Evolutionary conservation across 2,888 invertebrate genomes (phyloP).

Genomic region (Drosophila picticornis): DNA sequence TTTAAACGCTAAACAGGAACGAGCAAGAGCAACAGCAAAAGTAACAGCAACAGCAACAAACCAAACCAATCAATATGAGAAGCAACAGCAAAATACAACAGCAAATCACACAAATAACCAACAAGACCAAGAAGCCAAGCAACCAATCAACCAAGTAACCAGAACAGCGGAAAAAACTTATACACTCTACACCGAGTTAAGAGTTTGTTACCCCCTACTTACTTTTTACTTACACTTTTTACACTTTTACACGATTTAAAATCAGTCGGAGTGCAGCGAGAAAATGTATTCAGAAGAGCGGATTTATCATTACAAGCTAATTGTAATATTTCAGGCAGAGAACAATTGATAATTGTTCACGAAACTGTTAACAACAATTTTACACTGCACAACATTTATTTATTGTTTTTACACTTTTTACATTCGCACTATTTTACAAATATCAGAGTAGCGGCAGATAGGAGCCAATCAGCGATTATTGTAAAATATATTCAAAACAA

Average conservation of each 20-base stretch:
- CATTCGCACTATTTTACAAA: background rate
- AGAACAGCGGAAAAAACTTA: background rate
- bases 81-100: conserved; percentile 1
- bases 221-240: conserved; percentile 1
- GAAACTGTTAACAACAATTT: background rate
- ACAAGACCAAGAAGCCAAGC: background rate
- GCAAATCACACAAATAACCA: background rate
- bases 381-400: background rate
- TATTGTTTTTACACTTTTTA: background rate
- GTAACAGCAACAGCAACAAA: background rate
- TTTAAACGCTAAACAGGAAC: conserved; percentile 41
- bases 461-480: background rate
- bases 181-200: background rate
- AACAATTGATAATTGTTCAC: background rate
- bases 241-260: background rate
- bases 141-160: background rate
- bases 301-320: background rate
- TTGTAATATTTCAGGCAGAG: background rate
- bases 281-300: background rate
- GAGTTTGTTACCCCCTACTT: conserved; percentile 3
- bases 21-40: conserved; percentile 2
- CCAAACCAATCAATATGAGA: background rate
- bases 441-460: background rate
- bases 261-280: background rate
- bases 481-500: conserved; percentile 35